Evolutionary conservation across 2,888 invertebrate genomes (phyloP), one percentile per base, ranked within the genome.

Genomic region (Hipparchia sbordonii): DNA sequence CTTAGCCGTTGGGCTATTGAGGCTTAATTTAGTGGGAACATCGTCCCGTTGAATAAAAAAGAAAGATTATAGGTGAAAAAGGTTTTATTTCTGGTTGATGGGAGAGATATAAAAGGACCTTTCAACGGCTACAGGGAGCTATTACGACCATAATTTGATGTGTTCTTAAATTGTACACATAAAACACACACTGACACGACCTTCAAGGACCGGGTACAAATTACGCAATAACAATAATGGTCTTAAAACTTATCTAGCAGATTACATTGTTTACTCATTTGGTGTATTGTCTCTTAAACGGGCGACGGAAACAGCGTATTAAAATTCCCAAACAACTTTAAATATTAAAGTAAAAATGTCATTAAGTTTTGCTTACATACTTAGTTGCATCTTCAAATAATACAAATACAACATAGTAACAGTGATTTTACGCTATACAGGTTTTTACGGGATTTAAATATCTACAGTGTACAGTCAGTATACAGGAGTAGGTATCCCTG

Each of bases 221-320:
- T 73, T 73, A 71, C 71, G 73, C 67, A 71, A 74, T 70, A 48
- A 6, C 8, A 39, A 39, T 39, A 70, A 67, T 54, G 65, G 67
- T 72, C 71, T 71, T 61, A 74, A 51, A 62, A 70, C 82, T 88
- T 90, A 90, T 92, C 90, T 85, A 45, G 6, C 33, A 87, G 90
- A 91, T 91, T 88, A 89, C 83, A 78, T 71, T 89, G 89, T 90
- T 91, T 87, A 84, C 89, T 85, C 89, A 82, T 84, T 80, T 85
- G 79, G 79, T 79, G 83, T 81, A 86, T 86, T 89, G 88, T 87
- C 85, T 78, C 78, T 82, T 79, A 83, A 85, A 67, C 46, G 23
- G 12, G 65, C 82, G 78, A 79, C 76, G 82, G 83, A 83, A 83
- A 82, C 77, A 70, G 71, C 70, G 77, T 77, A 79, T 82, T 80